Percentiles rank a stretch among this genome's conserved stretches.
phyloP scores from a whole-genome alignment of 2,113 vertebrate genomes.

The Neomonachus schauinslandi region DNA sequence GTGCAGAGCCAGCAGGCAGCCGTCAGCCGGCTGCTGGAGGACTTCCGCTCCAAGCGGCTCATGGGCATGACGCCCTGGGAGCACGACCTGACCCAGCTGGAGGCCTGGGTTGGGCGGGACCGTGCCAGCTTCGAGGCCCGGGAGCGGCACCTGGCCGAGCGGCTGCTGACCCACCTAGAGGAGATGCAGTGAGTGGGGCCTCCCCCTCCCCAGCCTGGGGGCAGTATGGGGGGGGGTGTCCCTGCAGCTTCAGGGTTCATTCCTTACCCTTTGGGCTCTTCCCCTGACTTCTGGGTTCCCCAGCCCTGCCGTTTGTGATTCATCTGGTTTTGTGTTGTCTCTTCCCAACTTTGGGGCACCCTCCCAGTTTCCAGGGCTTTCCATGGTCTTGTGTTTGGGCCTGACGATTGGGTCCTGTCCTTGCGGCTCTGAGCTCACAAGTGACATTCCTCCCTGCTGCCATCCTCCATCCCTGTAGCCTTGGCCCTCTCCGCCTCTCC shows the following conservation, averaged over 20 bases:
- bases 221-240: fast-evolving
- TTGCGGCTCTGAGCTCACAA: fast-evolving
- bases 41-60: slow-evolving; percentile 94
- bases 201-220: fast-evolving
- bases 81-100: slow-evolving; percentile 89
- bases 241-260: not conserved
- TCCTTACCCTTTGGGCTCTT: not conserved
- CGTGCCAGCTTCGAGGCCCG: slow-evolving; percentile 89
- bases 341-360: not conserved
- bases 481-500: not conserved
- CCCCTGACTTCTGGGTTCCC: not conserved
- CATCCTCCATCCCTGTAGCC: not conserved
- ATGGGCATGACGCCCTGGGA: slow-evolving; percentile 95
- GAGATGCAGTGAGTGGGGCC: slow-evolving; percentile 92
- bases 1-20: slow-evolving; percentile 82
- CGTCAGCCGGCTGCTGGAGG: slow-evolving; percentile 90
- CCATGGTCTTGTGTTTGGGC: not conserved
- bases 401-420: not conserved
- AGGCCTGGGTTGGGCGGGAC: slow-evolving; percentile 89
- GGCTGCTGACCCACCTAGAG: slow-evolving; percentile 88
- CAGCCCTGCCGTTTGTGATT: not conserved
- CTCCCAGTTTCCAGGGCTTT: not conserved
- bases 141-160: slow-evolving; percentile 91
- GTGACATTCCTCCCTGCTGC: not conserved
- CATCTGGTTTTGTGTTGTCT: not conserved